Conservation (phyloP, 1,140 invertebrate species). For the Cotesia vestalis region DNA sequence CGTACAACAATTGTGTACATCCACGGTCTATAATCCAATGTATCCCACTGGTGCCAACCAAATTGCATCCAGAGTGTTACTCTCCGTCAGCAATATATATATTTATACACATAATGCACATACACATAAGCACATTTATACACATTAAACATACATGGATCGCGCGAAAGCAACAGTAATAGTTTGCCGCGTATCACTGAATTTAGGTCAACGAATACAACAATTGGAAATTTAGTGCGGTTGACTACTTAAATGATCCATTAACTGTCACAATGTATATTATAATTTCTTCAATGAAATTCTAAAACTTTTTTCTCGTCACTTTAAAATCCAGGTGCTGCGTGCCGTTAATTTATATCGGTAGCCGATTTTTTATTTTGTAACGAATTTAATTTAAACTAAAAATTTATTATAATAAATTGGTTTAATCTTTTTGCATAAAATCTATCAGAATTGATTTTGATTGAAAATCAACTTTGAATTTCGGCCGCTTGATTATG, state of each 20-base stretch:
- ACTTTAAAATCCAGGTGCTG: no score
- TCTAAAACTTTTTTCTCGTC: no score
- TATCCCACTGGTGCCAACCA: background rate
- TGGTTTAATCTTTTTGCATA: no score
- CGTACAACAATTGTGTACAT: slow-evolving; percentile 26
- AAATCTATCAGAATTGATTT: no score
- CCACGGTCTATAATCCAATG: slow-evolving; percentile 30
- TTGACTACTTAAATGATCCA: background rate
- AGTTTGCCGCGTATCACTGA: background rate
- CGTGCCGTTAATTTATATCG: no score
- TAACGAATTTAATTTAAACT: no score
- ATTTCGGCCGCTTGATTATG: no score
- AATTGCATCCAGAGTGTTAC: slow-evolving; percentile 22
- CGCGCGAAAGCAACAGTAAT: background rate
- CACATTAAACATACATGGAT: background rate
- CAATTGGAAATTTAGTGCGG: background rate
- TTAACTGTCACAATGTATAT: background rate
- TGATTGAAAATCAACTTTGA: no score
- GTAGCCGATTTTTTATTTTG: no score
- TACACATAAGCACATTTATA: background rate
- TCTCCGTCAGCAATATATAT: background rate
- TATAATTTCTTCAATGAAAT: no score
- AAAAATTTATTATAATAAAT: no score
- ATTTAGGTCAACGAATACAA: slow-evolving; percentile 18
- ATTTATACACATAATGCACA: background rate